Conservation (phyloP, 2,888 invertebrate species). For the Coremacera marginata region DNA sequence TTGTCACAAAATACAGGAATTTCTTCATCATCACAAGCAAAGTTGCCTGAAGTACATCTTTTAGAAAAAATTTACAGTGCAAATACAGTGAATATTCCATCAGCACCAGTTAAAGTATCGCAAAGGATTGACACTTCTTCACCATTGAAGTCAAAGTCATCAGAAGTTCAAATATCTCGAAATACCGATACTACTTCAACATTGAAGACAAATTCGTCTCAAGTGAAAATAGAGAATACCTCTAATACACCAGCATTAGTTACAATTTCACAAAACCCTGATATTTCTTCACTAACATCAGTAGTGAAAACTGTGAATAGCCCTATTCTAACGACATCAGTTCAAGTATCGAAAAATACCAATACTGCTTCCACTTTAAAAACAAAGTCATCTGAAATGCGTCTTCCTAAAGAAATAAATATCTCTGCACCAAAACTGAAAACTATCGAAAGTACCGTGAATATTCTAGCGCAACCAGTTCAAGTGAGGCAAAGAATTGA, state of each 20-base stretch:
- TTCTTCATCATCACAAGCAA: constrained; percentile 16
- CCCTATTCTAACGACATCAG: not conserved
- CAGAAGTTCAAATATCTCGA: not conserved
- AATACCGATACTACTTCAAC: too few relatives aligned
- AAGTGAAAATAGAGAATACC: too few relatives aligned
- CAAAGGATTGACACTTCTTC: constrained; percentile 35
- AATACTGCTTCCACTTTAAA: constrained; percentile 27
- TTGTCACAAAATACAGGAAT: constrained; percentile 23
- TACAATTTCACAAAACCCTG: not conserved
- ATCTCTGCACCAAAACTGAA: not conserved
- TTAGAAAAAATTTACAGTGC: not conserved
- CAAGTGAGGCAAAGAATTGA: not conserved
- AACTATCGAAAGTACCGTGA: not conserved
- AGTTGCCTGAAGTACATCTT: not conserved
- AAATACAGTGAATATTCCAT: constrained; percentile 15
- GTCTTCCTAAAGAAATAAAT: too few relatives aligned
- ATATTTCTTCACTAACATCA: too few relatives aligned
- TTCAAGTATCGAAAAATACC: not conserved
- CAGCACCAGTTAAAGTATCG: not conserved
- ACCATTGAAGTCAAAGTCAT: not conserved
- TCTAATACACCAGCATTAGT: too few relatives aligned
- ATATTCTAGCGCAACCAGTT: not conserved
- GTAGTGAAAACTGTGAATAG: too few relatives aligned
- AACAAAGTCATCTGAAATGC: not conserved
- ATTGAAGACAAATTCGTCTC: too few relatives aligned